Conservation (phyloP, 2,797 vertebrate genomes). For the Eremophila alpestris region DNA sequence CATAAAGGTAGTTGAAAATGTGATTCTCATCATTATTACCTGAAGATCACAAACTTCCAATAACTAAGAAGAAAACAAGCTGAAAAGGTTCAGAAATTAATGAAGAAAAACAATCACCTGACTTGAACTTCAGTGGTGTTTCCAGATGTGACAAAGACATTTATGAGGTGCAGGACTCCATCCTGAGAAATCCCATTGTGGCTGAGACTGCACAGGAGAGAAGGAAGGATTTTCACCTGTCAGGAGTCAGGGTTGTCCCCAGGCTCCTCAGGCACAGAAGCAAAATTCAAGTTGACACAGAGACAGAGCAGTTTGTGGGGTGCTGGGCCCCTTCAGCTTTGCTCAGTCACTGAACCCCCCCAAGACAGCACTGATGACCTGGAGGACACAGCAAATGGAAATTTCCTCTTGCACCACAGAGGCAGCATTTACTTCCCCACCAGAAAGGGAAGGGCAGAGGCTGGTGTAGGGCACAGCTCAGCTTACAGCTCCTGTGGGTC, state of each 20-base stretch:
- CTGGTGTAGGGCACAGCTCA: neutral
- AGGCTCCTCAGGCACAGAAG: neutral
- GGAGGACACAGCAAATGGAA: neutral
- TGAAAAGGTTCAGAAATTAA: neutral
- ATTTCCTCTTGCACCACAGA: neutral
- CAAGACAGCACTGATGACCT: accelerated
- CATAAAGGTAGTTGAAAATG: neutral
- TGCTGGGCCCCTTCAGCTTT: neutral
- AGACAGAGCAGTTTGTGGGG: neutral
- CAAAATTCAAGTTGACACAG: neutral
- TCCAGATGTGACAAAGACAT: constrained; percentile 66
- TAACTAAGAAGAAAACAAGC: neutral
- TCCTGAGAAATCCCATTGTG: constrained; percentile 79
- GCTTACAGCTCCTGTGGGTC: neutral
- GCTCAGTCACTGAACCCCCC: neutral
- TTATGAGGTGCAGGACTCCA: constrained; percentile 77
- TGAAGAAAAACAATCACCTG: constrained; percentile 71
- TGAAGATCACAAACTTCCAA: neutral
- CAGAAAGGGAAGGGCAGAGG: neutral
- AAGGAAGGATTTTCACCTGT: neutral
- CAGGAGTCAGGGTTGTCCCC: neutral
- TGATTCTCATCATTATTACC: neutral
- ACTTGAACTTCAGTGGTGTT: constrained; percentile 71
- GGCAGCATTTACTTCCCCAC: neutral
- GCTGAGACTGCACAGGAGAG: constrained; percentile 78